Evolutionary conservation across 2,888 invertebrate genomes (phyloP).

Genomic region (Drosophila mettleri): DNA sequence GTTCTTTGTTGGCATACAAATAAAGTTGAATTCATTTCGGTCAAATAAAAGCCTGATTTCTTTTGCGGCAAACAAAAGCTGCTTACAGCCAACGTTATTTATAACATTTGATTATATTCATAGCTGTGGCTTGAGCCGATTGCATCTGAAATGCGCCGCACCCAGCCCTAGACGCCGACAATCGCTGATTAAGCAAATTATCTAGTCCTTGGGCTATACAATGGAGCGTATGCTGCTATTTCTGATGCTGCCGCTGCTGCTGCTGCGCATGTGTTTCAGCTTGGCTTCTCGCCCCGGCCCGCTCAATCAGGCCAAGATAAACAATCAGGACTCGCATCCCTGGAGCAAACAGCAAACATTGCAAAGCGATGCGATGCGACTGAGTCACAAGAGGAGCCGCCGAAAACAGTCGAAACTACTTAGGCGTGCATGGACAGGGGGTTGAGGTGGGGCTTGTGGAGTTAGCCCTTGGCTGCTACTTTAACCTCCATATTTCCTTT

Average conservation of each 20-base stretch:
- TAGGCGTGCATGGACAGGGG: conserved; percentile 32
- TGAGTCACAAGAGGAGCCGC: conserved; percentile 6
- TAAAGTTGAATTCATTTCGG: background rate
- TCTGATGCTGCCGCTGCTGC: no score
- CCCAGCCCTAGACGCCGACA: conserved; percentile 7
- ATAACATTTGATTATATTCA: conserved; percentile 15
- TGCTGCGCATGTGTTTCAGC: conserved; percentile 6
- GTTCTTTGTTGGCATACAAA: no score
- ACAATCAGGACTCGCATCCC: conserved; percentile 61
- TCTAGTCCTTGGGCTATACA: conserved; percentile 28
- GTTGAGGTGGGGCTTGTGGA: background rate
- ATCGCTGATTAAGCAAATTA: conserved; percentile 40
- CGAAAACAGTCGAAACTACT: conserved; percentile 45
- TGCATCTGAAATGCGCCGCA: conserved; percentile 2
- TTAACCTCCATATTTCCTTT: conserved; percentile 7
- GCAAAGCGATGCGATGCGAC: conserved; percentile 9
- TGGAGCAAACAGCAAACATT: conserved; percentile 40
- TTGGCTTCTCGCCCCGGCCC: conserved; percentile 1
- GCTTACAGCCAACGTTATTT: conserved; percentile 7
- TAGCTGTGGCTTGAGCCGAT: conserved; percentile 1
- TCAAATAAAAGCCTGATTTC: conserved; percentile 3
- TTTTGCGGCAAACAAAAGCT: background rate
- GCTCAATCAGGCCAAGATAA: conserved; percentile 68
- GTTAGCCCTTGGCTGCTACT: background rate
- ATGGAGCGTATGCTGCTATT: conserved; percentile 3